Base-by-base conservation (phyloP, 2,888 invertebrate genomes). In the Alloplasta piceator region DNA sequence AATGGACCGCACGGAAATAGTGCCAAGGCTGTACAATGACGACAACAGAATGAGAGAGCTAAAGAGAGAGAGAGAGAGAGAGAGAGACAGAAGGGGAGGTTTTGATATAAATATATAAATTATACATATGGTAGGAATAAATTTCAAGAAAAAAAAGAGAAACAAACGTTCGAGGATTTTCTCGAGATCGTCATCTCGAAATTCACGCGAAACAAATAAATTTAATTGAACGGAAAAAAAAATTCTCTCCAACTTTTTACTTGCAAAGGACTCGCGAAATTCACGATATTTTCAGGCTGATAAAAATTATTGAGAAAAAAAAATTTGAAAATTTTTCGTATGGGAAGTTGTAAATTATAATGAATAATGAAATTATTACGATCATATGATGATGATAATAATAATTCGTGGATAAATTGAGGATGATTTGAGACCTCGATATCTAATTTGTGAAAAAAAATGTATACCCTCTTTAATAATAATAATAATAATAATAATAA, bases 1-100 rank as follows among this genome's bases (percentile, higher is more conserved):
- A 89, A 90, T 89, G 87, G 87, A 88, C 86, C 85, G 84, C 84
- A 64, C 85, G 82, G 85, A 89, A 90, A 90, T 87, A 88, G 89
- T 87, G 85, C 86, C 88, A 87, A 88, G 90, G 87, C 83, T 82
- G 56, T 63, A 36, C 63, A 36, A 43, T 63, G 43, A 60, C 63
- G 70, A 64, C n/a, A 56, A 26, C 26, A 26, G 26, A 26, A 26
- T 26, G 26, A 26, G 26, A 26, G 26, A 26, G 26, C n/a, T n/a
- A n/a, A n/a, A 26, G 1, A 26, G 26, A 26, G 1, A 26, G 3
- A 26, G 26, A 26, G 26, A 26, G 26, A 26, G 26, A 26, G 26
- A 26, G 1, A 26, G 26, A 26, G 1, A 26, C 1, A 26, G 26
- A 26, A 26, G 26, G 26, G 26, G 26, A 26, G 74, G 61, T 43